Evolutionary conservation across 1,140 invertebrate genomes (phyloP).

Genomic region (Gonioctena quinquepunctata): DNA sequence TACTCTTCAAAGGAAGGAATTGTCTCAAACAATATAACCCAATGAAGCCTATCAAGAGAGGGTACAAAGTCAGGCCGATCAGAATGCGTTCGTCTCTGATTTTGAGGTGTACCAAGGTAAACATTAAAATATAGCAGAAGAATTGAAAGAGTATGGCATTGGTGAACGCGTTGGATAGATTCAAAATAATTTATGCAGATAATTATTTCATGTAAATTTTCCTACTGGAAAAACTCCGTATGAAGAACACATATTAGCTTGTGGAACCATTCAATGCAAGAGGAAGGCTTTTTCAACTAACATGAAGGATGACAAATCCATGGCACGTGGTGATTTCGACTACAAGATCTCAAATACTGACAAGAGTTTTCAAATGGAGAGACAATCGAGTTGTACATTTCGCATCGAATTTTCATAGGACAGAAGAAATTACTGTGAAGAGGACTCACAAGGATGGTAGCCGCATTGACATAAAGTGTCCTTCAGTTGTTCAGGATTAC

Average conservation of each 20-base stretch:
- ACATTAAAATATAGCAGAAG: neutral
- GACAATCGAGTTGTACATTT: neutral
- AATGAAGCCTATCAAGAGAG: constrained; percentile 58
- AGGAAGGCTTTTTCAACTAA: neutral
- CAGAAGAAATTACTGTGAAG: neutral
- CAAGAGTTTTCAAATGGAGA: neutral
- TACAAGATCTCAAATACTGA: neutral
- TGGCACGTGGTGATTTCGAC: neutral
- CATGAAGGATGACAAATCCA: neutral
- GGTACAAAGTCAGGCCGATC: constrained; percentile 46
- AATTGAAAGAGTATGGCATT: neutral
- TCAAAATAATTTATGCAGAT: neutral
- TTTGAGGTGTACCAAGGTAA: neutral
- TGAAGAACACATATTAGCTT: neutral
- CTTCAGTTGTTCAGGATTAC: neutral
- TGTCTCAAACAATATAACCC: constrained; percentile 57
- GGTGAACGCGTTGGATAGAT: neutral
- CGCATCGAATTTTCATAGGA: neutral
- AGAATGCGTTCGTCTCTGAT: neutral
- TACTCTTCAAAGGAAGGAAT: constrained; percentile 43
- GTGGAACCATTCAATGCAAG: neutral
- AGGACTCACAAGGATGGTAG: neutral
- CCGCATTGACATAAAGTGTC: neutral
- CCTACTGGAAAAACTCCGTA: neutral
- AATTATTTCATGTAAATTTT: neutral